phyloP scores from a whole-genome alignment of 2,888 invertebrate species.

The Agriopis aurantiaria region DNA sequence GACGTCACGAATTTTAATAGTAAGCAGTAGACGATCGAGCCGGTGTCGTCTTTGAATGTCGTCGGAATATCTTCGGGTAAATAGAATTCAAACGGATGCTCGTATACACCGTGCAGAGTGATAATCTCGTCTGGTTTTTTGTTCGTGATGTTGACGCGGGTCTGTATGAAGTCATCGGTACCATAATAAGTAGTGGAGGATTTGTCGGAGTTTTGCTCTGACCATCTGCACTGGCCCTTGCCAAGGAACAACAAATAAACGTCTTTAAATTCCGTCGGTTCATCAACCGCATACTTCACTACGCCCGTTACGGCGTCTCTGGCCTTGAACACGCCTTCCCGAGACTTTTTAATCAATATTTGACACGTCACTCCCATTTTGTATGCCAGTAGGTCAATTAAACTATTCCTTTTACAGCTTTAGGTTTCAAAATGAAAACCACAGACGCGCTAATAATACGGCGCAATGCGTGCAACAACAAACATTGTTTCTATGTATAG shows the following conservation, averaged over 20 bases:
- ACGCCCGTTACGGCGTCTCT: constrained; percentile 28
- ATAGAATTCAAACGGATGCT: constrained; percentile 40
- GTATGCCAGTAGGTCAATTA: not conserved
- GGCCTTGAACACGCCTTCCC: constrained; percentile 32
- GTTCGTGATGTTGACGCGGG: constrained; percentile 7
- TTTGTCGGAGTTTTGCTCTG: constrained; percentile 6
- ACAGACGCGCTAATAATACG: not conserved
- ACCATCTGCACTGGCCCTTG: constrained; percentile 40
- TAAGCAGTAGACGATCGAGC: constrained; percentile 35
- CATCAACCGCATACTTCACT: constrained; percentile 28
- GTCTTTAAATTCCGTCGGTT: constrained; percentile 38
- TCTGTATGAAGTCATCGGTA: constrained; percentile 1
- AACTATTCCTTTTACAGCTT: not conserved
- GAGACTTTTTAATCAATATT: constrained; percentile 42
- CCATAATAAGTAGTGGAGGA: constrained; percentile 4
- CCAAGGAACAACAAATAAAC: constrained; percentile 44
- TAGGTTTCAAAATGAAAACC: not conserved
- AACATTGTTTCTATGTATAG: not conserved
- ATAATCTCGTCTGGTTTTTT: not conserved
- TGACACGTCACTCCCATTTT: constrained; percentile 37
- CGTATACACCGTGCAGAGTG: constrained; percentile 31
- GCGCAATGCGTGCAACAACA: not conserved
- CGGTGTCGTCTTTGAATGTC: constrained; percentile 24
- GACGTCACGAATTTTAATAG: constrained; percentile 34
- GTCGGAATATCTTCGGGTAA: constrained; percentile 40